phyloP scores from a whole-genome alignment of 2,113 vertebrate genomes.

The Taurulus bubalis region DNA sequence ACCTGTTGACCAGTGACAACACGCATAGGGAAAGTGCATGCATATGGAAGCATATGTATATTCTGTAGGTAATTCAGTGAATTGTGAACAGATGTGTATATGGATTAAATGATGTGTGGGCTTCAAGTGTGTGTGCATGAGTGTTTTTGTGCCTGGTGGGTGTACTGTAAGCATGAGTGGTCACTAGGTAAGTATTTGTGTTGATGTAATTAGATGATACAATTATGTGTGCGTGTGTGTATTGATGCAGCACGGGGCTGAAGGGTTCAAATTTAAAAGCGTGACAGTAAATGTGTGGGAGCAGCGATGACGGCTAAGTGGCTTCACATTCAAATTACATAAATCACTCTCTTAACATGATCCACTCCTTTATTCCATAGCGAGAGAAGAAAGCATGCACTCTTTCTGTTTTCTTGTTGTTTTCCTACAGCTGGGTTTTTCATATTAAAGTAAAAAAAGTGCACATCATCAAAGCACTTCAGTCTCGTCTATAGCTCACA shows the following conservation, averaged over 20 bases:
- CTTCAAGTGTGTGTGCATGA: slow-evolving; percentile 34
- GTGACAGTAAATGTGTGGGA: slow-evolving; percentile 66
- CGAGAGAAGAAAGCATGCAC: not conserved
- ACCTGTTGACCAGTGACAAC: slow-evolving; percentile 9
- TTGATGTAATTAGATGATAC: slow-evolving; percentile 8
- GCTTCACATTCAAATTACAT: slow-evolving; percentile 58
- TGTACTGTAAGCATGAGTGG: slow-evolving; percentile 14
- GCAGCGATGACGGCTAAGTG: slow-evolving; percentile 47
- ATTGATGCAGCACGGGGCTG: slow-evolving; percentile 47
- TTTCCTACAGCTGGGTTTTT: not conserved
- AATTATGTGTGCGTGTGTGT: slow-evolving; percentile 13
- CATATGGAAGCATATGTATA: not conserved
- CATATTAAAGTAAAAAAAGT: not conserved
- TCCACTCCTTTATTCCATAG: slow-evolving; percentile 1
- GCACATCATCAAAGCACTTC: not conserved
- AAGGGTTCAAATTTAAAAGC: slow-evolving; percentile 63
- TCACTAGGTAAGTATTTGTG: slow-evolving; percentile 29
- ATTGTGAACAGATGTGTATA: slow-evolving; percentile 13
- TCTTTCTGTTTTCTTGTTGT: not conserved
- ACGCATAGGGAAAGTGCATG: slow-evolving; percentile 12
- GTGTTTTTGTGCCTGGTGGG: slow-evolving; percentile 25
- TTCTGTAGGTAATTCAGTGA: not conserved
- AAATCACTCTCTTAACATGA: slow-evolving; percentile 10
- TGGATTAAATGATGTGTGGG: slow-evolving; percentile 51
- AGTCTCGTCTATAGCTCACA: not conserved